These are phyloP conservation scores for Callospermophilus lateralis DNA, from an alignment of 2,113 vertebrate genomes.

Conservation along the genomic window DNA sequence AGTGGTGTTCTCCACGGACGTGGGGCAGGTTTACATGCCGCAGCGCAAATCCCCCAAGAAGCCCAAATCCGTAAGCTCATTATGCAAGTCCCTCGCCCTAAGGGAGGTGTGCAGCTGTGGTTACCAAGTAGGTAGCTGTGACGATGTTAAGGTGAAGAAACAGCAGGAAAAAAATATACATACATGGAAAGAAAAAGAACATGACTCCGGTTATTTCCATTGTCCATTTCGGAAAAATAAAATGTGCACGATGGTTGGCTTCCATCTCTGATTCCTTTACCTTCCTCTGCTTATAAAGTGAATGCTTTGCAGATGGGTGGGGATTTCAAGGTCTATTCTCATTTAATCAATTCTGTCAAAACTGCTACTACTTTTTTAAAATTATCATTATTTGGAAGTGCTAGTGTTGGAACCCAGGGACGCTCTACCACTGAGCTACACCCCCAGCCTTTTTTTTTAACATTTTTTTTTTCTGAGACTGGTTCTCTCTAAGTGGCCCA, in stretches of 20 bases:
- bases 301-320: accelerated
- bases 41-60: background rate
- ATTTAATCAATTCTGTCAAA: background rate
- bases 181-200: background rate
- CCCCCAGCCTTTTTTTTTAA: background rate
- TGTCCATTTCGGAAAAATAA: too few relatives aligned
- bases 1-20: background rate
- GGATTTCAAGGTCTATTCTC: background rate
- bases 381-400: background rate
- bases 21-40: background rate
- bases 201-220: accelerated
- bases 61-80: background rate
- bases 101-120: background rate
- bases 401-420: background rate
- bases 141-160: background rate
- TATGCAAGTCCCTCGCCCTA: too few relatives aligned
- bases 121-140: background rate
- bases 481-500: background rate
- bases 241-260: accelerated
- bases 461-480: background rate
- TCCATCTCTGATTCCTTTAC: background rate
- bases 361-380: too few relatives aligned
- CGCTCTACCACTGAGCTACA: background rate
- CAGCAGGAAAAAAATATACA: background rate
- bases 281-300: background rate